Conservation (phyloP, 2,797 vertebrate genomes). For the Phoeniculus purpureus region DNA sequence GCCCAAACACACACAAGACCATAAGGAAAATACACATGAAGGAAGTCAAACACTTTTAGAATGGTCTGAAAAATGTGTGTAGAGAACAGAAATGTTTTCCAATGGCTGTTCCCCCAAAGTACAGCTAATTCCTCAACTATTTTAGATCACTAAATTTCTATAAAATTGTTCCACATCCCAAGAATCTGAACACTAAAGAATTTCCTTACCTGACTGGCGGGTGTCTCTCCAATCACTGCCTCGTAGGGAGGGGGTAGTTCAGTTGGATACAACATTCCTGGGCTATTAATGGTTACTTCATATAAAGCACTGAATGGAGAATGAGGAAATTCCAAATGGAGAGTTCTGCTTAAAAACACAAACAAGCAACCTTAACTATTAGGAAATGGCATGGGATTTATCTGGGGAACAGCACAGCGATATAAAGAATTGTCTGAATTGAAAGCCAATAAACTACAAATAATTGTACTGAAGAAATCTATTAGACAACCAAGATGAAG, state of each 20-base stretch:
- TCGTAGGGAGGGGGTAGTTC: constrained; percentile 98
- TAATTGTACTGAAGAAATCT: neutral
- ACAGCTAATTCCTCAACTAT: neutral
- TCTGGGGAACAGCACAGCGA: neutral
- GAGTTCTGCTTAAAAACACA: constrained; percentile 79
- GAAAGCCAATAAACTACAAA: neutral
- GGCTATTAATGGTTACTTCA: constrained; percentile 93
- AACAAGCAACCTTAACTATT: neutral
- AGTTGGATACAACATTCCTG: constrained; percentile 89
- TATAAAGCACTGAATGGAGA: constrained; percentile 92
- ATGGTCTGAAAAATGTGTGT: neutral
- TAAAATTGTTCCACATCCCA: neutral
- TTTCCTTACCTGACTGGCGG: constrained; percentile 88
- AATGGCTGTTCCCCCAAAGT: neutral
- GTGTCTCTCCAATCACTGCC: constrained; percentile 88
- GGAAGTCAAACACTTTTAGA: neutral
- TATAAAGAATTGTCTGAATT: neutral
- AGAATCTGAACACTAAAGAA: neutral
- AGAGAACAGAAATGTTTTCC: neutral
- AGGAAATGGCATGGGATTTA: neutral
- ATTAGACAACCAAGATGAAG: neutral
- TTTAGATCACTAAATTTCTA: neutral
- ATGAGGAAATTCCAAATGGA: constrained; percentile 92
- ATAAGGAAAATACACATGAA: neutral
- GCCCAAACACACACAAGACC: neutral